Evolutionary conservation across 2,888 invertebrate species (phyloP).

Genomic region (Zygogramma bicolorata): DNA sequence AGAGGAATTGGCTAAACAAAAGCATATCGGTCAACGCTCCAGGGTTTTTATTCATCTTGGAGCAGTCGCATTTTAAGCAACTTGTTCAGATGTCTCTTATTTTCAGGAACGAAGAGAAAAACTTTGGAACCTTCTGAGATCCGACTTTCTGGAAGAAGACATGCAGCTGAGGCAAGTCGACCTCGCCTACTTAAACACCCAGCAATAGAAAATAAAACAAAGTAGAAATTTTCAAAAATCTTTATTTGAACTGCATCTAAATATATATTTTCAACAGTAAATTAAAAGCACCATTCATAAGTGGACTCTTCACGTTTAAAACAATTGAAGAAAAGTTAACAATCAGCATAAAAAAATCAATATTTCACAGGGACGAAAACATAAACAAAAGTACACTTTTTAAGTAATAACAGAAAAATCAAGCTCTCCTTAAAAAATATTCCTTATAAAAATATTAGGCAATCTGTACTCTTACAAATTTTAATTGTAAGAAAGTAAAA

Average conservation of each 20-base stretch:
- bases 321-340: constrained; percentile 39
- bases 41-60: no score
- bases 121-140: constrained; percentile 49
- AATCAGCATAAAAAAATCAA: constrained; percentile 38
- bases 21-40: no score
- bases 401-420: constrained; percentile 36
- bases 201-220: constrained; percentile 39
- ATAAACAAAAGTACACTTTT: constrained; percentile 30
- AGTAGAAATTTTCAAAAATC: constrained; percentile 34
- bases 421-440: constrained; percentile 30
- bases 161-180: constrained; percentile 55
- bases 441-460: constrained; percentile 43
- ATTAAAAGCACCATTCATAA: constrained; percentile 45
- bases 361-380: constrained; percentile 28
- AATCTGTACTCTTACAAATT: constrained; percentile 20
- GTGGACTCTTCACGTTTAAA: constrained; percentile 38
- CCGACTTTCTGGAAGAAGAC: constrained; percentile 55
- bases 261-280: constrained; percentile 44
- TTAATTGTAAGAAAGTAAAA: constrained; percentile 10
- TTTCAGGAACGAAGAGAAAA: constrained; percentile 50
- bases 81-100: no score
- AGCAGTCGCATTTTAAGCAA: no score
- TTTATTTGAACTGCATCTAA: constrained; percentile 47
- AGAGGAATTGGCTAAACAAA: no score
- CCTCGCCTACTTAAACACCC: constrained; percentile 54